Conservation (phyloP, 2,888 invertebrate genomes). For the Busseola fusca region DNA sequence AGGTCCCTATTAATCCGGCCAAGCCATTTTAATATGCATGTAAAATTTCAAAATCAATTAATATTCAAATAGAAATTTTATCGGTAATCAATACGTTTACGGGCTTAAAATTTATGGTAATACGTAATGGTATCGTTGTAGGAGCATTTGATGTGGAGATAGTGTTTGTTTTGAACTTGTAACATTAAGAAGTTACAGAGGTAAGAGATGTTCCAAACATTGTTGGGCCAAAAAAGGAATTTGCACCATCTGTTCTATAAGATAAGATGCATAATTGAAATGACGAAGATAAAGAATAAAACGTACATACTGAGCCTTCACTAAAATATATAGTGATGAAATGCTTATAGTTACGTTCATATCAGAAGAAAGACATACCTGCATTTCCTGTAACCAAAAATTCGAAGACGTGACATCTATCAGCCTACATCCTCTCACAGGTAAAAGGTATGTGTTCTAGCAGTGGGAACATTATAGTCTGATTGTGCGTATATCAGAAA, state of each 20-base stretch:
- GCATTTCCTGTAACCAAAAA: neutral
- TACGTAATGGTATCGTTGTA: conserved; percentile 35
- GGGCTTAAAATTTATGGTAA: conserved; percentile 47
- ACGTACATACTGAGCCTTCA: neutral
- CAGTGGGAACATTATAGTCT: neutral
- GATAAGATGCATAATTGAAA: neutral
- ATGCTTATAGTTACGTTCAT: neutral
- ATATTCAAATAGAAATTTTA: conserved; percentile 65
- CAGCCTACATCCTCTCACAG: neutral
- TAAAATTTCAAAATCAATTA: conserved; percentile 64
- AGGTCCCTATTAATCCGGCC: conserved; percentile 50
- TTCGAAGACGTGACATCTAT: neutral
- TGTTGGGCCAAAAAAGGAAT: neutral
- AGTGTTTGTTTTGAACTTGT: conserved; percentile 27
- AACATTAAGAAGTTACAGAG: neutral
- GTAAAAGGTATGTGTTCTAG: neutral
- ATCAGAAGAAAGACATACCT: neutral
- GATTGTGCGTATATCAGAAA: neutral
- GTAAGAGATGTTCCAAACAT: neutral
- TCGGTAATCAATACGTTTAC: conserved; percentile 60
- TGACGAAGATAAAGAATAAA: neutral
- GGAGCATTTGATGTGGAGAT: conserved; percentile 16
- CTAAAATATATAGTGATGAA: neutral
- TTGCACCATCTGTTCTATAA: too few relatives aligned
- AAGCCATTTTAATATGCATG: conserved; percentile 58